A percentile compares a stretch with the other conserved stretches of the same genome.
Evolutionary conservation across 2,888 invertebrate genomes (phyloP).

Genomic region (Pollenia amentaria): DNA sequence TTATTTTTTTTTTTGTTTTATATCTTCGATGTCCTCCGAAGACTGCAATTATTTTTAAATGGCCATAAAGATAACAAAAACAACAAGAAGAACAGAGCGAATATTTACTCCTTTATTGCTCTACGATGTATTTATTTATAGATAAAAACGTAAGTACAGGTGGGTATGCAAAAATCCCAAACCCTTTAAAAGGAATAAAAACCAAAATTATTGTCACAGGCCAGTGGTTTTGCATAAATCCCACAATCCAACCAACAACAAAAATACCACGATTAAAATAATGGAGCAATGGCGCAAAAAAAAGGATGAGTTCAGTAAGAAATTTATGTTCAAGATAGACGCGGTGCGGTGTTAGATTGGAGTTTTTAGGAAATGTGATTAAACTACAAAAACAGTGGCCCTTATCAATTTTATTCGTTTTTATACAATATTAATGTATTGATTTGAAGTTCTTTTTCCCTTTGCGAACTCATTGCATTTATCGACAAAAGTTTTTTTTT

Average conservation of each 20-base stretch:
- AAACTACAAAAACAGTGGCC: background rate
- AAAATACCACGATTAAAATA: constrained; percentile 29
- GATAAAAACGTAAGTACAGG: background rate
- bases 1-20: background rate
- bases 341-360: background rate
- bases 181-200: constrained; percentile 22
- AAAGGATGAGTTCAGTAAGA: constrained; percentile 61
- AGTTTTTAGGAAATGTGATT: constrained; percentile 9
- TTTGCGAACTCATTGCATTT: constrained; percentile 37
- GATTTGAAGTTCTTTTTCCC: constrained; percentile 64
- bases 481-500: constrained; percentile 46
- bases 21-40: constrained; percentile 39
- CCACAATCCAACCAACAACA: constrained; percentile 52
- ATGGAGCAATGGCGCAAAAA: background rate
- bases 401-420: constrained; percentile 29
- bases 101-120: constrained; percentile 20
- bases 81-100: constrained; percentile 21
- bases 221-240: constrained; percentile 74
- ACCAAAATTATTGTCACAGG: constrained; percentile 71
- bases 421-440: constrained; percentile 34
- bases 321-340: constrained; percentile 49
- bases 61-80: constrained; percentile 71
- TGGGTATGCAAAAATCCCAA: constrained; percentile 22
- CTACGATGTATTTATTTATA: background rate
- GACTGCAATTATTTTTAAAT: constrained; percentile 73